These are phyloP conservation scores for Thaumatotibia leucotreta DNA, from an alignment of 1,140 invertebrate species.

Conservation along the genomic window DNA sequence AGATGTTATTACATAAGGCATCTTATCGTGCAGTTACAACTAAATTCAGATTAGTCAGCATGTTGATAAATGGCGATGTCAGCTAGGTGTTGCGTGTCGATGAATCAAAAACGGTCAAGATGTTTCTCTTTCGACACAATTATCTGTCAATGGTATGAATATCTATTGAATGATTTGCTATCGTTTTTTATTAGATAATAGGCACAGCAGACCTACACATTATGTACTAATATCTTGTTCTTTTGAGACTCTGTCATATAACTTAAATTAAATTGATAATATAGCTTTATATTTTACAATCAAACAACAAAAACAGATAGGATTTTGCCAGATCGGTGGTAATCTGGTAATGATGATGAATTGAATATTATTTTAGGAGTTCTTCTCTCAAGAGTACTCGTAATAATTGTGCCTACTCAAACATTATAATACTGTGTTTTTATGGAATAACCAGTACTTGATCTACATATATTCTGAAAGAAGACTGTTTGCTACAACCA, in stretches of 20 bases:
- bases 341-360: background rate
- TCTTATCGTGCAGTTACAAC: conserved; percentile 34
- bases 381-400: too few relatives aligned
- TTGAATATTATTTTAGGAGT: background rate
- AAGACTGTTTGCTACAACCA: background rate
- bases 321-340: background rate
- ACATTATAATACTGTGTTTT: background rate
- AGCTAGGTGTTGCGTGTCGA: conserved; percentile 4
- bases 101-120: conserved; percentile 7
- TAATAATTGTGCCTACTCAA: too few relatives aligned
- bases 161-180: conserved; percentile 15
- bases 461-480: background rate
- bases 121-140: conserved; percentile 17
- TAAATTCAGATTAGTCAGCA: conserved; percentile 31
- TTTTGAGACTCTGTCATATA: too few relatives aligned
- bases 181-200: too few relatives aligned
- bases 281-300: background rate
- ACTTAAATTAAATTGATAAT: background rate
- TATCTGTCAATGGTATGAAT: background rate
- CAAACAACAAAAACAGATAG: background rate
- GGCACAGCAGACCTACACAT: too few relatives aligned
- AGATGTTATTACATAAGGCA: conserved; percentile 34
- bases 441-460: too few relatives aligned
- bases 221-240: too few relatives aligned
- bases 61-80: conserved; percentile 19